A percentile compares a stretch with the other conserved stretches of the same genome.
Conservation (phyloP, 2,113 vertebrate species). For the Lepus timidus region DNA sequence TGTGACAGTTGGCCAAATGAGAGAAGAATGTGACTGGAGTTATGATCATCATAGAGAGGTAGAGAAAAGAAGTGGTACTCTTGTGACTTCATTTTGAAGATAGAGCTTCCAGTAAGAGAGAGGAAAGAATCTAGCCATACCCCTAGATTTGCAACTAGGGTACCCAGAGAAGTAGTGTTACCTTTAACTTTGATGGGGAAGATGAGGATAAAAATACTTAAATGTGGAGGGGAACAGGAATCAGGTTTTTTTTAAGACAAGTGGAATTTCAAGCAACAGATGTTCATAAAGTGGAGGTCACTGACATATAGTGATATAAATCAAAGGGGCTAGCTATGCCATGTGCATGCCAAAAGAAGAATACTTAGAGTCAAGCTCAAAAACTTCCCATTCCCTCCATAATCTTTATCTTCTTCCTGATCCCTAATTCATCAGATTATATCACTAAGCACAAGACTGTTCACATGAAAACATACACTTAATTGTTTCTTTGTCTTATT, state of each 20-base stretch:
- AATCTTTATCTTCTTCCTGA: not conserved
- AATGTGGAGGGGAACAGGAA: not conserved
- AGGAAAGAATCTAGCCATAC: not conserved
- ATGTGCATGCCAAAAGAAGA: not conserved
- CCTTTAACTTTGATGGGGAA: not conserved
- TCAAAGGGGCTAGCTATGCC: not conserved
- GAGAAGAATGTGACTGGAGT: not conserved
- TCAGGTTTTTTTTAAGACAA: not conserved
- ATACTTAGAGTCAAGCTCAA: not conserved
- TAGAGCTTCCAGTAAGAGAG: not conserved
- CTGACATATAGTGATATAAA: not conserved
- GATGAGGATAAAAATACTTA: not conserved
- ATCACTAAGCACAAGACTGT: not conserved
- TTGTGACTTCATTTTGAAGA: not conserved
- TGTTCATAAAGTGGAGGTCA: not conserved
- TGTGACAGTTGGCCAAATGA: not conserved
- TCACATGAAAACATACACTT: not conserved
- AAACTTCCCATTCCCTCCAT: not conserved
- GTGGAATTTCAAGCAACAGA: not conserved
- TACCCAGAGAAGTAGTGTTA: not conserved
- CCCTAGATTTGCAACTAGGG: not conserved
- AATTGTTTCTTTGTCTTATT: not conserved
- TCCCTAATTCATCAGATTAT: not conserved
- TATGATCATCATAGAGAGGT: not conserved
- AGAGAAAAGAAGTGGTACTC: not conserved